Conservation (phyloP, 2,797 vertebrate genomes). For the Jordanella pulchra region DNA sequence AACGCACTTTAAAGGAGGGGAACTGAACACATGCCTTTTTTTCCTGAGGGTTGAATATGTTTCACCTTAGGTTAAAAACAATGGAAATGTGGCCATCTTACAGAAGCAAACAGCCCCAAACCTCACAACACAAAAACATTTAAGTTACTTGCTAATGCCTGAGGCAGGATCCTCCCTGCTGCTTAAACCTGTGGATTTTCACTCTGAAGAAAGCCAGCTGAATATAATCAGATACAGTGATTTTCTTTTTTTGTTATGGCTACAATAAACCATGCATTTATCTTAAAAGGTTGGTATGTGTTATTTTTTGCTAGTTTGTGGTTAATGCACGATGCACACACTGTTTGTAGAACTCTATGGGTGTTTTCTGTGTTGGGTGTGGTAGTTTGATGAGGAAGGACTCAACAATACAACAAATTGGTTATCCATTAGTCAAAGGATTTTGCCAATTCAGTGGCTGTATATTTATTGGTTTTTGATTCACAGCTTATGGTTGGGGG, state of each 20-base stretch:
- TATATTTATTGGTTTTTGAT: no score
- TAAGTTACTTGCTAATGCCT: conserved; percentile 55
- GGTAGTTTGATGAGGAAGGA: no score
- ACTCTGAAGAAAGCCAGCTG: conserved; percentile 69
- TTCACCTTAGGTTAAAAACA: conserved; percentile 38
- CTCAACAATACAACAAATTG: no score
- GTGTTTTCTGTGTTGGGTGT: no score
- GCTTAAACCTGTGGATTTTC: conserved; percentile 79
- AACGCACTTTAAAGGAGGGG: conserved; percentile 63
- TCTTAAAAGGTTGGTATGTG: conserved; percentile 33
- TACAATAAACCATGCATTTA: conserved; percentile 71
- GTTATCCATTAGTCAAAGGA: no score
- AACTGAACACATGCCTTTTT: conserved; percentile 49
- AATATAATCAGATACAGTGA: conserved; percentile 55
- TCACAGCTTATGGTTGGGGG: no score
- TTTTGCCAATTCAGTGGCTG: no score
- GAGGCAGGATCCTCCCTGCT: conserved; percentile 58
- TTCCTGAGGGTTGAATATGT: conserved; percentile 17
- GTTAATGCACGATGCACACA: background rate
- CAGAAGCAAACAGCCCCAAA: conserved; percentile 46
- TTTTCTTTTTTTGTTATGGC: conserved; percentile 42
- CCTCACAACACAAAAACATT: conserved; percentile 26
- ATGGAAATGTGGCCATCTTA: conserved; percentile 44
- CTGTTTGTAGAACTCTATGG: no score
- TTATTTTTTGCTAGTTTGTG: no score